phyloP scores from a whole-genome alignment of 2,113 vertebrate species.

The Paradisaea rubra region DNA sequence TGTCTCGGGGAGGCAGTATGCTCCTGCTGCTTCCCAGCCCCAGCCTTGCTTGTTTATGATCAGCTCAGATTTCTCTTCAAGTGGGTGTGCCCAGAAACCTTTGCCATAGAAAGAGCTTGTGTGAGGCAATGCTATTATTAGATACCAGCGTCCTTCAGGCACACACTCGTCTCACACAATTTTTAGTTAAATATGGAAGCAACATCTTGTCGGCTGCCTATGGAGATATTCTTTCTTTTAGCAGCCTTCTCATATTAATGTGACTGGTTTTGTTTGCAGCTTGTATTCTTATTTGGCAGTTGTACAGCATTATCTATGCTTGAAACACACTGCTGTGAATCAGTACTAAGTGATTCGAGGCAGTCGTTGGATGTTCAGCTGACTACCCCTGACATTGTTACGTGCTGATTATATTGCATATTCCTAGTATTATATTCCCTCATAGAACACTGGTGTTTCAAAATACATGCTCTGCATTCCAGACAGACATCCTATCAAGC shows the following conservation, averaged over 20 bases:
- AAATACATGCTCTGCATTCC: background rate
- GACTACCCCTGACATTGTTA: background rate
- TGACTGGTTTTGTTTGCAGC: background rate
- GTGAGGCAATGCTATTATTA: background rate
- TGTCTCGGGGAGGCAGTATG: background rate
- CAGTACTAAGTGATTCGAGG: background rate
- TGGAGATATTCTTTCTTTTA: background rate
- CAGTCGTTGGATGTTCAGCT: background rate
- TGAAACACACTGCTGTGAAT: background rate
- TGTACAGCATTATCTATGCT: background rate
- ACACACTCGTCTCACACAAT: background rate
- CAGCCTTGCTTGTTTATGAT: background rate
- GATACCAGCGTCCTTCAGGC: background rate
- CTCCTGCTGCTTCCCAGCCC: background rate
- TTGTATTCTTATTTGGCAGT: background rate
- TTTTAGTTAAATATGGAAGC: background rate
- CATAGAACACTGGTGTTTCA: background rate
- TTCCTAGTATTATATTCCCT: background rate
- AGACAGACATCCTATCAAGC: background rate
- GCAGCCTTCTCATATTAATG: background rate
- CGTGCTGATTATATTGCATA: background rate
- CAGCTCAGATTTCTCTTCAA: background rate
- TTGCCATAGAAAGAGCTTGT: background rate
- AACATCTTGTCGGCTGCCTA: background rate
- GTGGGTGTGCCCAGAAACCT: background rate